Percentiles rank a stretch among this genome's conserved stretches.
phyloP scores from a whole-genome alignment of 2,797 vertebrate genomes.

The Thaleichthys pacificus region DNA sequence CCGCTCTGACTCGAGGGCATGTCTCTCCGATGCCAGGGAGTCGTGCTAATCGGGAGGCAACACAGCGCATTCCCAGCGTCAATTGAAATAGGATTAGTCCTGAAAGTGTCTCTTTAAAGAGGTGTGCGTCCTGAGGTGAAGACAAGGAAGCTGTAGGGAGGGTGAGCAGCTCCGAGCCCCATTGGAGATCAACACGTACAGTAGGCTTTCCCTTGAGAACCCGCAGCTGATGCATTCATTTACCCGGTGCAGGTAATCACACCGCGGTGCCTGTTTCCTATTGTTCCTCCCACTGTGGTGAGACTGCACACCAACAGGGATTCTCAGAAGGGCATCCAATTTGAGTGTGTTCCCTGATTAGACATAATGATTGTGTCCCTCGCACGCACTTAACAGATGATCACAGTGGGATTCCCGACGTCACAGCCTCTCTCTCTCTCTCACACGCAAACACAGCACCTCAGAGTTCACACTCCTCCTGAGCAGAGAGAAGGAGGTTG shows the following conservation, averaged over 20 bases:
- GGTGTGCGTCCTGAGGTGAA: neutral
- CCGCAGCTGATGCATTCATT: slow-evolving; percentile 47
- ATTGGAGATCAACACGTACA: slow-evolving; percentile 17
- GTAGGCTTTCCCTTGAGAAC: slow-evolving; percentile 42
- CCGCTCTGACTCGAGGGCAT: slow-evolving; percentile 1
- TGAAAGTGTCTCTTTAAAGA: no score
- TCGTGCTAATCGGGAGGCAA: slow-evolving; percentile 1
- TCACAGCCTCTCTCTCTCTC: neutral
- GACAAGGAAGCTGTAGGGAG: neutral
- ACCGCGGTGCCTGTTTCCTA: slow-evolving; percentile 6
- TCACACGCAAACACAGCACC: neutral
- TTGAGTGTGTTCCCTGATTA: slow-evolving; percentile 36
- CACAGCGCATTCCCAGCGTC: neutral
- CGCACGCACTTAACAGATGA: neutral
- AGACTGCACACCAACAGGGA: slow-evolving; percentile 22
- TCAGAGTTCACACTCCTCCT: neutral
- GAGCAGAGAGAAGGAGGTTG: neutral
- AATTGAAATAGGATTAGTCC: neutral
- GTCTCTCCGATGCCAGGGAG: neutral
- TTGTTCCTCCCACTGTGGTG: slow-evolving; percentile 32
- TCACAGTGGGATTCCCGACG: no score
- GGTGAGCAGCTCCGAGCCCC: slow-evolving; percentile 27
- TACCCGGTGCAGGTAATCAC: slow-evolving; percentile 40
- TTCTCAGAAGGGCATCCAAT: slow-evolving; percentile 61
- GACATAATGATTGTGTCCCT: neutral